Percentiles rank a stretch among this genome's conserved stretches.
Evolutionary conservation across 92 coral and sea anemone genomes (phyloP).

Genomic region (Montipora capitata): DNA sequence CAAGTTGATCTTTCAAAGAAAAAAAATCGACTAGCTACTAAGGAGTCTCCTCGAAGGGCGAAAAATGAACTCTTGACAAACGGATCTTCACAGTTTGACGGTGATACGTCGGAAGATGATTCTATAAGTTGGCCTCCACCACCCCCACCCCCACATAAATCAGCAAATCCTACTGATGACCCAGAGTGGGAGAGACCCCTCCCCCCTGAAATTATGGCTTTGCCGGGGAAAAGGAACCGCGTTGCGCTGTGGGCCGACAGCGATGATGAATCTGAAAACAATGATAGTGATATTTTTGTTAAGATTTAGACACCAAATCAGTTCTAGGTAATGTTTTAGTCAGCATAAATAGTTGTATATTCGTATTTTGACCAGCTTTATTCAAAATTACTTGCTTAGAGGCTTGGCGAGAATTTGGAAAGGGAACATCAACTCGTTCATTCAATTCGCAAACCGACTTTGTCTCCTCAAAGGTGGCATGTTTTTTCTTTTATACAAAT

Average conservation of each 20-base stretch:
- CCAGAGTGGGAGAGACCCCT: slow-evolving; percentile 55
- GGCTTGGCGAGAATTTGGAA: too few relatives aligned
- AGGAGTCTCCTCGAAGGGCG: not conserved
- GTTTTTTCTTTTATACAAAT: too few relatives aligned
- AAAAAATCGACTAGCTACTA: not conserved
- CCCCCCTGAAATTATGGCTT: slow-evolving; percentile 46
- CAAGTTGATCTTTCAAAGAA: slow-evolving; percentile 25
- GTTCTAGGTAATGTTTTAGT: not conserved
- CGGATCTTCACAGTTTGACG: slow-evolving; percentile 1
- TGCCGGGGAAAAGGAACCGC: slow-evolving; percentile 72
- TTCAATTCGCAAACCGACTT: too few relatives aligned
- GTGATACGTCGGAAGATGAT: slow-evolving; percentile 39
- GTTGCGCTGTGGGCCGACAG: slow-evolving; percentile 85
- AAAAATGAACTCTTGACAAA: not conserved
- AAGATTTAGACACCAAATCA: not conserved
- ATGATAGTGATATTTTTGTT: not conserved
- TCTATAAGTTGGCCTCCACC: slow-evolving; percentile 26
- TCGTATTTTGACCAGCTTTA: not conserved
- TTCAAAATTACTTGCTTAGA: too few relatives aligned
- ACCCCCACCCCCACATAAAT: slow-evolving; percentile 52
- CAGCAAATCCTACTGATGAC: slow-evolving; percentile 4
- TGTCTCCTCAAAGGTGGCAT: too few relatives aligned
- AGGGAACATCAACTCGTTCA: too few relatives aligned
- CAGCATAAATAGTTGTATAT: not conserved
- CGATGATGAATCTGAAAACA: slow-evolving; percentile 11